Base-by-base conservation (phyloP, 2,888 invertebrate species). In the Thereva unica region DNA sequence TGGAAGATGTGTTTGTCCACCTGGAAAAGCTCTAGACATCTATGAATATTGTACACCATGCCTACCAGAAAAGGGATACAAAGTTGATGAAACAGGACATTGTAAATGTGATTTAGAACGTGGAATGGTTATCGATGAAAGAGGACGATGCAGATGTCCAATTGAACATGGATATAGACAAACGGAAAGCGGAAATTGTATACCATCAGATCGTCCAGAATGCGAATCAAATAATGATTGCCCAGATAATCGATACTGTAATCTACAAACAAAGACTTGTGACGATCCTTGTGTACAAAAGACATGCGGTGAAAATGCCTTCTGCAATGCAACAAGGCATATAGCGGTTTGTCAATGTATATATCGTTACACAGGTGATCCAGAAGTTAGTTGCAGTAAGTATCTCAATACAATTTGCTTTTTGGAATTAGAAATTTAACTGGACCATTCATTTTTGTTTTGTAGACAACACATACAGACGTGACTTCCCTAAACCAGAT, bases 401-500 rank as follows among this genome's bases (percentile, higher is more conserved):
- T 37, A 52, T 45, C n/a, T n/a, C n/a, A n/a, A n/a, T n/a, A n/a
- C n/a, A n/a, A n/a, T 42, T 42, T 2, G 7, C 9, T 42, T 42
- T 8, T 1, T 42, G 9, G 1, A 3, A 42, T 42, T 2, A 42
- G 42, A 42, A 42, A 42, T 2, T 34, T 7, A 23, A 23, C 23
- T 23, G 2, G 2, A 23, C 2, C 23, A 23, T 23, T 23, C 23
- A 23, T 23, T 23, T 23, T 23, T 23, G n/a, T 23, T 23, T 23
- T 23, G 23, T 23, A 23, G 23, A 23, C 23, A 23, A 23, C 23
- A 23, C 23, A 76, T 72, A 82, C 81, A 38, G 45, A 38, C 85
- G 92, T 0, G 92, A 92, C 76, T 93, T 94, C 85, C 92, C 92
- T 10, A 85, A 86, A 73, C 93, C 93, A 5, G 91, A 92, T 67